Evolutionary conservation across 2,797 vertebrate species (phyloP).

Genomic region (Helarctos malayanus): DNA sequence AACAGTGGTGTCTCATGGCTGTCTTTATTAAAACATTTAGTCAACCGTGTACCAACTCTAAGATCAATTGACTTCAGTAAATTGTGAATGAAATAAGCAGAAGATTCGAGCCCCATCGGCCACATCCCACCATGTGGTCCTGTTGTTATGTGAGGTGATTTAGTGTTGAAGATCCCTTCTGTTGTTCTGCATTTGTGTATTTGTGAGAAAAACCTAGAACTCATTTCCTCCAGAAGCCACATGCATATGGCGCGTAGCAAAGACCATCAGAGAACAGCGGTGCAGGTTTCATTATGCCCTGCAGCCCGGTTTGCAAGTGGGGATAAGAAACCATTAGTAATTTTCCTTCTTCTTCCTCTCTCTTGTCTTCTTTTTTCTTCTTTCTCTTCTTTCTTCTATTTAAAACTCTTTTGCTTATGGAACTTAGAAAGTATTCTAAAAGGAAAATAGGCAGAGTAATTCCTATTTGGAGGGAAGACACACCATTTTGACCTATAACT

Average conservation of each 20-base stretch:
- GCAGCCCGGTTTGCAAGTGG: neutral
- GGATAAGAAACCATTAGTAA: neutral
- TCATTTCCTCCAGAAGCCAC: slow-evolving; percentile 44
- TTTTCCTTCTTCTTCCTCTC: neutral
- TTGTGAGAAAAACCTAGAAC: slow-evolving; percentile 59
- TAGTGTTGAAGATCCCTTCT: slow-evolving; percentile 9
- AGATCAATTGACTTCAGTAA: slow-evolving; percentile 62
- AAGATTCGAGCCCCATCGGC: neutral
- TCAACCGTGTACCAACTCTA: slow-evolving; percentile 25
- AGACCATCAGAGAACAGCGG: neutral
- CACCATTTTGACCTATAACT: neutral
- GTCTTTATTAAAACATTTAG: slow-evolving; percentile 68
- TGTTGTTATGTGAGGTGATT: neutral
- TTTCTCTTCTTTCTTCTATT: slow-evolving; percentile 10
- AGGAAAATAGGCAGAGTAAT: slow-evolving; percentile 43
- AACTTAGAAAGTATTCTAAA: slow-evolving; percentile 46
- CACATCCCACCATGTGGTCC: neutral
- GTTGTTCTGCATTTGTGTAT: slow-evolving; percentile 50
- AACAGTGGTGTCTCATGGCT: slow-evolving; percentile 8
- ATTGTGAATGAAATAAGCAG: slow-evolving; percentile 22
- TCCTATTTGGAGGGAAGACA: slow-evolving; percentile 24
- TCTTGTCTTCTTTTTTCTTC: neutral
- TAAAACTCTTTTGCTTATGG: neutral
- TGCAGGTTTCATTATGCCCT: neutral
- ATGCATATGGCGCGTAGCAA: neutral